Base-by-base conservation (phyloP, 1,140 invertebrate species). In the Ladona fulva region DNA sequence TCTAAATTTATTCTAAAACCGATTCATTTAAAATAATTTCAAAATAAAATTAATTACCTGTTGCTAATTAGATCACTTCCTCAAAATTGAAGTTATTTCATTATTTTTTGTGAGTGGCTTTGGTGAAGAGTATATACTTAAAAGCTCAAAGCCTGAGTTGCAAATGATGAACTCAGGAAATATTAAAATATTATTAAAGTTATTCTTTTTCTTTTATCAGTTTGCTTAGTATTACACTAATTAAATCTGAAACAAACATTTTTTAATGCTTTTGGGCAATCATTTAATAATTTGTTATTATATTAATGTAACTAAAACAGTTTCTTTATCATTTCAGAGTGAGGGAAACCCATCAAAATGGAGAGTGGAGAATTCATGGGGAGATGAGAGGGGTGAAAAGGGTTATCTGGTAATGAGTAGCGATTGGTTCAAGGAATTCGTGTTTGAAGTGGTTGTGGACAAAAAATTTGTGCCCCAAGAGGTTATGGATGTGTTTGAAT, bases 351-450 rank as follows among this genome's bases (percentile, higher is more conserved):
- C 92, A 3, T 86, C 86, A 0, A 95, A 94, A 83, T 91, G 94
- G 84, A 89, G 94, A 42, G 93, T 96, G 11, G 95, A 97, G 85
- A 97, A 97, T 86, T 96, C 94, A 0, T 96, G 95, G 92, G 94
- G 95, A 75, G 94, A 95, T 79, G 94, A 96, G 79, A 88, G 92
- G 75, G 94, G 93, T 37, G 93, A 95, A 77, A 96, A 96, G 82
- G 95, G 95, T 10, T 97, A 95, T 82, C 83, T 95, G 22, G 84
- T 95, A 8, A 92, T 96, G 89, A 92, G 92, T 5, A 86, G 89
- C 37, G 91, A 94, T 0, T 97, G 95, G 95, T 97, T 96, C 83
- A 89, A 90, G 78, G 94, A 97, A 84, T 97, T 94, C 84, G 94
- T 94, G 0, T 97, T 95, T 83, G 95, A 96, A 88, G 82, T 93